phyloP scores from a whole-genome alignment of 1,140 invertebrate genomes.

The Zaprionus kolodkinae region DNA sequence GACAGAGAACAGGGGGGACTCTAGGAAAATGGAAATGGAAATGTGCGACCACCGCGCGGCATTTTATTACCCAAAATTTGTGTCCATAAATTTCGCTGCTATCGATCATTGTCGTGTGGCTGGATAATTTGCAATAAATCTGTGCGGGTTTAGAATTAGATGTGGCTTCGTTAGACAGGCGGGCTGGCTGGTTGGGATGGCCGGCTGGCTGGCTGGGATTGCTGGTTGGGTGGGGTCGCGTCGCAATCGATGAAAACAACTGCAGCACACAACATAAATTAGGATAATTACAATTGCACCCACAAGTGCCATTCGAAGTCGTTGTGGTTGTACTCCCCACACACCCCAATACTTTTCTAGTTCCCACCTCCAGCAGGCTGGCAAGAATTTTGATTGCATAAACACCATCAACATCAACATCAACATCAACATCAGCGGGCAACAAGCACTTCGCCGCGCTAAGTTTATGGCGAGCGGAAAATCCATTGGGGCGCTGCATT shows the following conservation, averaged over 20 bases:
- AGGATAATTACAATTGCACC: constrained; percentile 83
- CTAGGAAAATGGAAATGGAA: constrained; percentile 22
- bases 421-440: constrained; percentile 9
- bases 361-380: constrained; percentile 36
- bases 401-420: constrained; percentile 43
- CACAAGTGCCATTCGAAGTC: constrained; percentile 75
- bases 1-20: too few species aligned
- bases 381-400: constrained; percentile 81
- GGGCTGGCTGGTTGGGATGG: too few species aligned
- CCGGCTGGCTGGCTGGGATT: background rate
- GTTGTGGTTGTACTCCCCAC: constrained; percentile 25
- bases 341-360: background rate
- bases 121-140: constrained; percentile 81
- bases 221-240: background rate
- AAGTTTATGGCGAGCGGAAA: constrained; percentile 52
- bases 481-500: constrained; percentile 53
- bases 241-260: constrained; percentile 37
- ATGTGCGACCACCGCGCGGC: constrained; percentile 12
- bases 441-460: constrained; percentile 25
- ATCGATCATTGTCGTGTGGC: constrained; percentile 77
- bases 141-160: constrained; percentile 63
- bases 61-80: constrained; percentile 54
- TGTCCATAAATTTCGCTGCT: constrained; percentile 66
- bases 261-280: constrained; percentile 76
- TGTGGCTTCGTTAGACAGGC: background rate